Evolutionary conservation across 2,797 vertebrate species (phyloP), one percentile per base, ranked within the genome.

Genomic region (Knipowitschia caucasica): DNA sequence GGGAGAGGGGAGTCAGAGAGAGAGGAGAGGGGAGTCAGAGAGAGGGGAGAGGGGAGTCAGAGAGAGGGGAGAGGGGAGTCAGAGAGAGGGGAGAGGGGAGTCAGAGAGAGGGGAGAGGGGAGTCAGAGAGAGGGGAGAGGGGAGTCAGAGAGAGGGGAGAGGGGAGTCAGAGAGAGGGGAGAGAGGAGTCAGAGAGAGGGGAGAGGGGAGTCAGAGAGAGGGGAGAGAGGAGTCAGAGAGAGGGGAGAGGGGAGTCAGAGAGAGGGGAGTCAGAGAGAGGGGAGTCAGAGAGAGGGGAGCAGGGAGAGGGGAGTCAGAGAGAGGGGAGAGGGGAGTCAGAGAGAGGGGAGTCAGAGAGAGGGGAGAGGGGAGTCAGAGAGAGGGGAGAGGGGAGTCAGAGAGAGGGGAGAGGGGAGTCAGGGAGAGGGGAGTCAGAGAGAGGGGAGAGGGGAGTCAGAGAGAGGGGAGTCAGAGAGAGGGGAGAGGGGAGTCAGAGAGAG

Each of bases 41-140:
- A 7, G n/a, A n/a, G n/a, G n/a, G n/a, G n/a, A n/a, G n/a, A 25
- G 23, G 1, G 14, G 11, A 24, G 40, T 24, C 40, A 25, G 10
- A 43, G 40, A n/a, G n/a, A n/a, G n/a, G n/a, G n/a, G n/a, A n/a
- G n/a, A n/a, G 24, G 42, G 1, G 29, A 55, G 46, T 20, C 27
- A 39, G 26, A n/a, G n/a, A 7, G n/a, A n/a, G n/a, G n/a, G n/a
- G n/a, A n/a, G n/a, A 25, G 23, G 1, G 14, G 11, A 24, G 40
- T 24, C 40, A 25, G 10, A 43, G 40, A n/a, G n/a, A n/a, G n/a
- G n/a, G n/a, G n/a, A n/a, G n/a, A n/a, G 24, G 42, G 1, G 29
- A 55, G 46, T 20, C 27, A 39, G 26, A n/a, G n/a, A 7, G n/a
- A n/a, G n/a, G n/a, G n/a, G n/a, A n/a, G n/a, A 25, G 23, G 1